These are phyloP conservation scores for Aquatica leii DNA, from an alignment of 2,888 invertebrate genomes.

Conservation along the genomic window DNA sequence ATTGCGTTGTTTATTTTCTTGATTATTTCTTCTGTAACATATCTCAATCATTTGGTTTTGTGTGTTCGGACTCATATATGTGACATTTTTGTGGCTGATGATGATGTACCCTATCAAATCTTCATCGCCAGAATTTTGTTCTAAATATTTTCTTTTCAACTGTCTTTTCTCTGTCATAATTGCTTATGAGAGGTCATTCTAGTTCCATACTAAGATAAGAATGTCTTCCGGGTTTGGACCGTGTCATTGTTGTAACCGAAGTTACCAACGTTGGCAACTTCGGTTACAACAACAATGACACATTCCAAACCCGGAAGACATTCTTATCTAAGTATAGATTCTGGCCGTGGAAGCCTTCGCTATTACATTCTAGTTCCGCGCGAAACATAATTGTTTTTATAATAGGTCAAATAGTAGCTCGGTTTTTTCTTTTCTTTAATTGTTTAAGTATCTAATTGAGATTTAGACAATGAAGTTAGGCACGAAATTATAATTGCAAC, in stretches of 20 bases:
- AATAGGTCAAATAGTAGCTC: constrained; percentile 16
- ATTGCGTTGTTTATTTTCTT: background rate
- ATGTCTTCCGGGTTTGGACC: no score
- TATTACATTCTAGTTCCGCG: constrained; percentile 24
- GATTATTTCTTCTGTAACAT: constrained; percentile 1
- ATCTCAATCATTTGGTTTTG: constrained; percentile 2
- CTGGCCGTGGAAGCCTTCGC: no score
- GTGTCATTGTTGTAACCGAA: no score
- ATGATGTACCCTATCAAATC: background rate
- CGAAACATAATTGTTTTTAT: constrained; percentile 30
- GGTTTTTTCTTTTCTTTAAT: background rate
- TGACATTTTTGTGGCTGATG: background rate
- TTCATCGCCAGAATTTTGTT: constrained; percentile 24
- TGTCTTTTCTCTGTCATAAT: constrained; percentile 17
- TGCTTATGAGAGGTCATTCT: constrained; percentile 25
- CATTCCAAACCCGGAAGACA: no score
- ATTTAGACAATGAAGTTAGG: no score
- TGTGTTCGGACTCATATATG: background rate
- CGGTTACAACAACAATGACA: no score
- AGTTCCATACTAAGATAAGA: no score
- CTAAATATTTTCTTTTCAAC: constrained; percentile 25
- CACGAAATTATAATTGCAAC: no score
- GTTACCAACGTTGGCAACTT: no score
- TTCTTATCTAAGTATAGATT: no score
- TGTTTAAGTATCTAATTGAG: constrained; percentile 3